Evolutionary conservation across 2,888 invertebrate genomes (phyloP), one percentile per base, ranked within the genome.

Genomic region (Dastarcus helophoroides): DNA sequence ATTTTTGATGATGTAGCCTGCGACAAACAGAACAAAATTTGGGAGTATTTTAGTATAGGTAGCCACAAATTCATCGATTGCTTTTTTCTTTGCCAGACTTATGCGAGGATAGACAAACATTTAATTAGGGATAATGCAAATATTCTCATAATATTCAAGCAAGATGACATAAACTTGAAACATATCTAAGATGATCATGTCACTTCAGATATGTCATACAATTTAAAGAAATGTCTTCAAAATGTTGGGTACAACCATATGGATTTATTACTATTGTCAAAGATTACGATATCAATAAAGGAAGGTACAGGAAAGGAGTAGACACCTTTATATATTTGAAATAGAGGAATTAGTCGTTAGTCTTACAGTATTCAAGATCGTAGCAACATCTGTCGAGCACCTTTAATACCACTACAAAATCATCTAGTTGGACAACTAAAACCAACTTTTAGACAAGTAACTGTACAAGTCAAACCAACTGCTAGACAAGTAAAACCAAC

Each of bases 1-100:
- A 52, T 60, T 26, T 60, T 60, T 37, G 56, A 58, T 40, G 56
- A 59, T 45, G 47, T 58, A 11, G 47, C 48, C 10, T 54, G 51
- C 22, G 54, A 51, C 7, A 48, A 50, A 28, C 50, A 52, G 34
- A 36, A 46, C 23, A 43, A 40, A 19, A 47, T 7, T 50, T 54
- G 32, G 47, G n/a, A n/a, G n/a, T n/a, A n/a, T n/a, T n/a, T n/a
- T n/a, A n/a, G n/a, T n/a, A n/a, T n/a, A n/a, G n/a, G 48, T 4
- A 37, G 51, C 12, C 51, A 51, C 37, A 41, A 37, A 6, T 14
- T 38, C 21, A 40, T 53, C n/a, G 51, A 53, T 33, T n/a, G 42
- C 28, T 50, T 50, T 28, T 15, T 13, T 29, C 9, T 31, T 6
- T 26, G 31, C 19, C 31, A 31, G 14, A 31, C 15, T n/a, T 31